Evolutionary conservation across 2,888 invertebrate species (phyloP).

Genomic region (Hyposoter dolosus): DNA sequence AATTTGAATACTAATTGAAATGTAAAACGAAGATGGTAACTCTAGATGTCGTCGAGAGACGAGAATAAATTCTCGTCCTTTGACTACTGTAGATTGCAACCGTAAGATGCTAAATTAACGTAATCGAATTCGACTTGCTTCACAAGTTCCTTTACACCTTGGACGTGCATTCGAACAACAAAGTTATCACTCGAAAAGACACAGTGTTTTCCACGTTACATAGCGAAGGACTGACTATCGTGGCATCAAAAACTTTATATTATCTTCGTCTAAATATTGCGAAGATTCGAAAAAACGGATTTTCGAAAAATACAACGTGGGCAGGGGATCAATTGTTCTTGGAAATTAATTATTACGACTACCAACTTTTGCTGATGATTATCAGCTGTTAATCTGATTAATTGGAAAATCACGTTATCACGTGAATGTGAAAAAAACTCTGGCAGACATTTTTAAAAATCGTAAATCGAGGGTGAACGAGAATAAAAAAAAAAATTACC

Average conservation of each 20-base stretch:
- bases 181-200: background rate
- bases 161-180: background rate
- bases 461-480: background rate
- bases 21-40: background rate
- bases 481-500: background rate
- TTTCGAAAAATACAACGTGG: background rate
- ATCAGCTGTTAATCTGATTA: background rate
- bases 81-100: background rate
- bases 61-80: constrained; percentile 40
- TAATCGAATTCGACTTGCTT: constrained; percentile 22
- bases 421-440: too few relatives aligned
- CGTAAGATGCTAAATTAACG: constrained; percentile 1
- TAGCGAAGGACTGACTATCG: background rate
- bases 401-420: background rate
- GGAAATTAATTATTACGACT: background rate
- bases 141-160: constrained; percentile 7
- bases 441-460: background rate
- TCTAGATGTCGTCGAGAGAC: constrained; percentile 17
- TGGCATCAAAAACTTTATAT: background rate
- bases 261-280: background rate
- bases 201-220: constrained; percentile 4
- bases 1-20: constrained; percentile 32
- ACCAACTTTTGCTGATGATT: background rate
- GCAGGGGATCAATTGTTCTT: background rate
- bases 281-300: background rate